Percentiles rank a stretch among this genome's conserved stretches.
Evolutionary conservation across 2,113 vertebrate genomes (phyloP).

Genomic region (Oreochromis aureus): DNA sequence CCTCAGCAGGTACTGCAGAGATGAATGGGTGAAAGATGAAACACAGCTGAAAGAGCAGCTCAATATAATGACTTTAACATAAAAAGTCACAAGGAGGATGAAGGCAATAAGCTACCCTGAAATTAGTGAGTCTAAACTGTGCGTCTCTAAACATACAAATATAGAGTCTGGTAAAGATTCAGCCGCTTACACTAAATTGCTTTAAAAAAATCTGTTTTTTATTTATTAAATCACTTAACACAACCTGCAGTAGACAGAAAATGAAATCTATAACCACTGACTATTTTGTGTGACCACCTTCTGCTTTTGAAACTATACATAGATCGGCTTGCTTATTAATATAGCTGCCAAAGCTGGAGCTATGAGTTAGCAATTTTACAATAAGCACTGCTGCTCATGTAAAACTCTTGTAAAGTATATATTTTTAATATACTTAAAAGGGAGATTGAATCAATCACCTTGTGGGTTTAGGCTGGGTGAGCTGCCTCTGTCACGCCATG

Average conservation of each 20-base stretch:
- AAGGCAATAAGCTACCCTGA: background rate
- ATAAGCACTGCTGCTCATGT: slow-evolving; percentile 1
- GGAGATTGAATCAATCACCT: background rate
- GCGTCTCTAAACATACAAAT: background rate
- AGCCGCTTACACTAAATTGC: background rate
- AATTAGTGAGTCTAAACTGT: background rate
- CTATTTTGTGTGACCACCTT: background rate
- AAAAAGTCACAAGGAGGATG: background rate
- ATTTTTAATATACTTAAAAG: background rate
- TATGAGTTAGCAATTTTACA: slow-evolving; percentile 11
- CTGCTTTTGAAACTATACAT: background rate
- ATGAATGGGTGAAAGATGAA: background rate
- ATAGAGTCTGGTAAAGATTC: background rate
- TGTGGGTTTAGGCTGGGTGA: background rate
- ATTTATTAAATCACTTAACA: background rate
- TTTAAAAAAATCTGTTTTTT: background rate
- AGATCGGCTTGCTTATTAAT: slow-evolving; percentile 29
- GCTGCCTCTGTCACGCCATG: background rate
- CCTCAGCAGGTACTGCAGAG: background rate
- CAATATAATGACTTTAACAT: background rate
- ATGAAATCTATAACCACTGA: background rate
- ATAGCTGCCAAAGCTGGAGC: slow-evolving; percentile 13
- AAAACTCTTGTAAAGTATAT: background rate
- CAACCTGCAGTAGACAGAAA: background rate
- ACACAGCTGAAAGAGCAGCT: background rate